These are phyloP conservation scores for Willowsia nigromaculata DNA, from an alignment of 2,888 invertebrate species.

Conservation along the genomic window DNA sequence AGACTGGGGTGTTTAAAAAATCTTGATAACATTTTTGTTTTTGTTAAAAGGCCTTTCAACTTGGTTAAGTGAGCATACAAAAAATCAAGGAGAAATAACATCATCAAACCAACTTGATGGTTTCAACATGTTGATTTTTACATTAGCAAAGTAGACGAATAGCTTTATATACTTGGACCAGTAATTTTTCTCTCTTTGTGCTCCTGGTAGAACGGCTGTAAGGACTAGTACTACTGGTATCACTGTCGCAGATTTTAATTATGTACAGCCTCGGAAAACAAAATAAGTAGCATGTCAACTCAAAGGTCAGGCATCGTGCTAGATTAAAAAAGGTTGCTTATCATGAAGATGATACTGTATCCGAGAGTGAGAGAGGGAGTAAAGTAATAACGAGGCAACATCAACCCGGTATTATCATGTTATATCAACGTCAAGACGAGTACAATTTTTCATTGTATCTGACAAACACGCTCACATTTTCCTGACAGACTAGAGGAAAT, in stretches of 20 bases:
- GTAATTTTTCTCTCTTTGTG: background rate
- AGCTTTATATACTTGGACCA: background rate
- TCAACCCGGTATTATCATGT: constrained; percentile 32
- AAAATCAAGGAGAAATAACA: background rate
- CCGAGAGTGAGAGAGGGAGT: background rate
- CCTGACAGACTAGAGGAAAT: background rate
- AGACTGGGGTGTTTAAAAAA: too few species aligned
- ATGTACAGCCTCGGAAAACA: background rate
- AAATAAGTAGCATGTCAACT: constrained; percentile 18
- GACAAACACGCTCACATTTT: constrained; percentile 21
- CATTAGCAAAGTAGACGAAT: background rate
- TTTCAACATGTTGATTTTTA: constrained; percentile 19
- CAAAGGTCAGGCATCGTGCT: constrained; percentile 16
- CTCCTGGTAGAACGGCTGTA: too few species aligned
- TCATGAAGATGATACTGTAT: background rate
- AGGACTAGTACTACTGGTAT: background rate
- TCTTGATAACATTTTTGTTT: background rate
- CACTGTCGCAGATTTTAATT: constrained; percentile 22
- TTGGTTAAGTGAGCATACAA: background rate
- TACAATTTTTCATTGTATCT: constrained; percentile 42
- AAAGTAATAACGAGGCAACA: background rate
- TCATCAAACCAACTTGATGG: background rate
- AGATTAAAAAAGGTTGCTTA: constrained; percentile 20
- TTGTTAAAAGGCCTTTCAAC: background rate
- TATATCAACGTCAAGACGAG: constrained; percentile 33